A percentile compares a stretch with the other conserved stretches of the same genome.
Conservation (phyloP, 2,888 invertebrate genomes). For the Keiferia lycopersicella region DNA sequence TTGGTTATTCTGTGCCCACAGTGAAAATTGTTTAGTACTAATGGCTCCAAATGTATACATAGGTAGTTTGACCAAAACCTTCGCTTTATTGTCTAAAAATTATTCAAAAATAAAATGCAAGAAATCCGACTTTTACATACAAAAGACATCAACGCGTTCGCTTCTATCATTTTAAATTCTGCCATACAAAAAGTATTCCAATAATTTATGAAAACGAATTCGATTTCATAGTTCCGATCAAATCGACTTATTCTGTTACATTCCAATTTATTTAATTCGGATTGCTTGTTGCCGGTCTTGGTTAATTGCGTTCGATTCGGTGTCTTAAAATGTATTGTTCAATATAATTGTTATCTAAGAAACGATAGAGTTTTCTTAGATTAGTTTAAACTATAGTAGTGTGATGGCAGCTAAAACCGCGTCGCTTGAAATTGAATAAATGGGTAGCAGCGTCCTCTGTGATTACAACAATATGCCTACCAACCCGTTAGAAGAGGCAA, state of each 20-base stretch:
- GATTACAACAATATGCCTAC: too few relatives aligned
- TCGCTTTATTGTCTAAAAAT: too few relatives aligned
- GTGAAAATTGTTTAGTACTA: too few relatives aligned
- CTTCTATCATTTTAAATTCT: not conserved
- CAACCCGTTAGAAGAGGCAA: too few relatives aligned
- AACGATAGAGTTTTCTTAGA: slow-evolving; percentile 8
- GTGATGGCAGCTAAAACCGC: not conserved
- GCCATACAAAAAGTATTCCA: slow-evolving; percentile 3
- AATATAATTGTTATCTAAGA: slow-evolving; percentile 27
- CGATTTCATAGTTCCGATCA: slow-evolving; percentile 23
- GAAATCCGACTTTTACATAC: not conserved
- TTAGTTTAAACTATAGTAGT: not conserved
- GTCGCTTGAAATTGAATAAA: not conserved
- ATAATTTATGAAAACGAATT: slow-evolving; percentile 26
- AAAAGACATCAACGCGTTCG: slow-evolving; percentile 16
- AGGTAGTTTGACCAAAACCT: too few relatives aligned
- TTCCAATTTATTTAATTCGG: too few relatives aligned
- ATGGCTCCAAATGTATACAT: too few relatives aligned
- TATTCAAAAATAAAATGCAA: not conserved
- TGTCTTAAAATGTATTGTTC: slow-evolving; percentile 17
- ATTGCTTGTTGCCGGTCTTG: not conserved
- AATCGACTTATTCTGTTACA: slow-evolving; percentile 20
- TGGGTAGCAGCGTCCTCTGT: too few relatives aligned
- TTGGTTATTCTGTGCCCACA: too few relatives aligned
- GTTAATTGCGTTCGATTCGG: slow-evolving; percentile 28